phyloP scores from a whole-genome alignment of 1,140 invertebrate genomes.

The Ceratosolen fusciceps region DNA sequence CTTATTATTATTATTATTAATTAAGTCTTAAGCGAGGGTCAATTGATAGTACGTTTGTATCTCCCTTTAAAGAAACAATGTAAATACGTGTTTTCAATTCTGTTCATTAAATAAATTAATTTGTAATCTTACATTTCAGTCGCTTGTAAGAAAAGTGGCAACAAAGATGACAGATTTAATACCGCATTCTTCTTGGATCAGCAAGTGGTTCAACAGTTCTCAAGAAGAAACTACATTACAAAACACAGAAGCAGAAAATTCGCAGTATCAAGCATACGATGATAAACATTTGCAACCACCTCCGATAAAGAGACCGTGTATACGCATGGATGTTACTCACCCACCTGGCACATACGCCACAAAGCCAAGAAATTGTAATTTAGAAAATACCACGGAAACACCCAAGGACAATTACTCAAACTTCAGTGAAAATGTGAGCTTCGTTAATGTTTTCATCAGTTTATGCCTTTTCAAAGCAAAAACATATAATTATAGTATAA shows the following conservation, averaged over 20 bases:
- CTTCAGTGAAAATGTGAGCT: slow-evolving; percentile 50
- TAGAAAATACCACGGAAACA: slow-evolving; percentile 48
- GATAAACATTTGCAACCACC: slow-evolving; percentile 60
- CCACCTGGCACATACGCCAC: slow-evolving; percentile 68
- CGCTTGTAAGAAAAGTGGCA: slow-evolving; percentile 70
- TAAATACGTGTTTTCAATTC: no score
- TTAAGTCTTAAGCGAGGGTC: no score
- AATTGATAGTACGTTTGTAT: no score
- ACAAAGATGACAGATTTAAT: slow-evolving; percentile 68
- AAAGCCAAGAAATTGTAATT: slow-evolving; percentile 54
- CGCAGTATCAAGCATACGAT: slow-evolving; percentile 55
- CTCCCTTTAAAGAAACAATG: no score
- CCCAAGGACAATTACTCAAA: slow-evolving; percentile 54
- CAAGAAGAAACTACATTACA: slow-evolving; percentile 56
- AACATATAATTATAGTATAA: no score
- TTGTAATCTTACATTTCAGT: slow-evolving; percentile 57
- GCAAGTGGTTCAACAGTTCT: slow-evolving; percentile 68
- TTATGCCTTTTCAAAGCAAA: no score
- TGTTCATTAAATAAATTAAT: slow-evolving; percentile 23
- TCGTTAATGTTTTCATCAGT: no score
- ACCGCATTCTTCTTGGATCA: slow-evolving; percentile 67
- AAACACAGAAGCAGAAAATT: slow-evolving; percentile 52
- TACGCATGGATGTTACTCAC: slow-evolving; percentile 67
- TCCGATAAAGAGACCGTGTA: slow-evolving; percentile 65
- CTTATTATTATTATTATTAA: neutral